These are phyloP conservation scores for Melanogrammus aeglefinus DNA, from an alignment of 2,797 vertebrate species.

Conservation along the genomic window DNA sequence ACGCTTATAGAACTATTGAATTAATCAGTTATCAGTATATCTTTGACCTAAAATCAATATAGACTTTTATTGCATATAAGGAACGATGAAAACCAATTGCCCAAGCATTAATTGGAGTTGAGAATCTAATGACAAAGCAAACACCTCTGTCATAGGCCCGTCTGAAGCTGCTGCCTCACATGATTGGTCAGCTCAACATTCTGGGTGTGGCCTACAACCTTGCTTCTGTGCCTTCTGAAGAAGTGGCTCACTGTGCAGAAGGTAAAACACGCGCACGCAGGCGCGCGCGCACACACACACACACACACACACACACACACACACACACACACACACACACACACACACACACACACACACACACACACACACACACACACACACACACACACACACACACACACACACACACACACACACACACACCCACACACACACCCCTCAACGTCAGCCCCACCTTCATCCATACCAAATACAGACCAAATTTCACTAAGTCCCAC, in stretches of 20 bases:
- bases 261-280: constrained; percentile 67
- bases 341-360: neutral
- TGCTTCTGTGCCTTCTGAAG: constrained; percentile 74
- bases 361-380: too few species aligned
- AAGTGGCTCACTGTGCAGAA: constrained; percentile 73
- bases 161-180: constrained; percentile 90
- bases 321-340: neutral
- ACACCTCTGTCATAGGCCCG: constrained; percentile 77
- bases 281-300: too few species aligned
- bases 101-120: neutral
- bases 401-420: too few species aligned
- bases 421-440: too few species aligned
- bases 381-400: too few species aligned
- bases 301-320: too few species aligned
- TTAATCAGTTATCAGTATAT: neutral
- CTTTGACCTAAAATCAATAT: neutral
- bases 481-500: too few species aligned
- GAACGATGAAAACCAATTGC: neutral
- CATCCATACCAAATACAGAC: too few species aligned
- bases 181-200: constrained; percentile 91
- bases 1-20: neutral
- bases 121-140: neutral
- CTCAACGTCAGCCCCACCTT: too few species aligned
- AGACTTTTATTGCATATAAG: neutral
- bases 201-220: constrained; percentile 92